A percentile compares a stretch with the other conserved stretches of the same genome.
These are phyloP conservation scores for Nycticorax nycticorax DNA, from an alignment of 2,113 vertebrate genomes.

Conservation along the genomic window DNA sequence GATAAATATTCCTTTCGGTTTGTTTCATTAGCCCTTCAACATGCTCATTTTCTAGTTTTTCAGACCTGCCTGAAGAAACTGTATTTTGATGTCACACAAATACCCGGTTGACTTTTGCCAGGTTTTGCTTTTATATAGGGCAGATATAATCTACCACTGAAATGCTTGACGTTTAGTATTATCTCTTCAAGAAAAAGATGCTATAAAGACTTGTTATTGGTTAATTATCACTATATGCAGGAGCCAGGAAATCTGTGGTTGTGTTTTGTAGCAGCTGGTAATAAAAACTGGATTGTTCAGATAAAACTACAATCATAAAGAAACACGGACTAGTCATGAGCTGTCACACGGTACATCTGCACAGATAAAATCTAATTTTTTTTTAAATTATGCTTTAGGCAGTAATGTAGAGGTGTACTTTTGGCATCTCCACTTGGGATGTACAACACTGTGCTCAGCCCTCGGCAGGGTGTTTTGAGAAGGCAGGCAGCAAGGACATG, in stretches of 20 bases:
- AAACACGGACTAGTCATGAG: neutral
- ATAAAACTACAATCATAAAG: neutral
- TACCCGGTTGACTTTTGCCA: neutral
- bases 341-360: neutral
- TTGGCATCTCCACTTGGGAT: neutral
- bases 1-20: neutral
- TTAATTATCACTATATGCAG: neutral
- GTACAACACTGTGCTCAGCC: accelerated
- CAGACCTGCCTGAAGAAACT: neutral
- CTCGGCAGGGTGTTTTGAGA: neutral
- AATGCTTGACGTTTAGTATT: neutral
- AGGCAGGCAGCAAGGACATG: accelerated
- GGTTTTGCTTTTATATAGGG: neutral
- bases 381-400: neutral
- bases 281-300: neutral
- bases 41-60: neutral
- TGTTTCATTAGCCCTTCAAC: neutral
- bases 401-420: neutral
- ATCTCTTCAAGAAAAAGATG: neutral
- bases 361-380: neutral
- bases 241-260: neutral
- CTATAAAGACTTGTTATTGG: neutral
- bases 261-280: neutral
- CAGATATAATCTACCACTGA: neutral
- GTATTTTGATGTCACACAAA: neutral